A percentile compares a stretch with the other conserved stretches of the same genome.
Evolutionary conservation across 2,113 vertebrate genomes (phyloP).

Genomic region (Petaurus breviceps): DNA sequence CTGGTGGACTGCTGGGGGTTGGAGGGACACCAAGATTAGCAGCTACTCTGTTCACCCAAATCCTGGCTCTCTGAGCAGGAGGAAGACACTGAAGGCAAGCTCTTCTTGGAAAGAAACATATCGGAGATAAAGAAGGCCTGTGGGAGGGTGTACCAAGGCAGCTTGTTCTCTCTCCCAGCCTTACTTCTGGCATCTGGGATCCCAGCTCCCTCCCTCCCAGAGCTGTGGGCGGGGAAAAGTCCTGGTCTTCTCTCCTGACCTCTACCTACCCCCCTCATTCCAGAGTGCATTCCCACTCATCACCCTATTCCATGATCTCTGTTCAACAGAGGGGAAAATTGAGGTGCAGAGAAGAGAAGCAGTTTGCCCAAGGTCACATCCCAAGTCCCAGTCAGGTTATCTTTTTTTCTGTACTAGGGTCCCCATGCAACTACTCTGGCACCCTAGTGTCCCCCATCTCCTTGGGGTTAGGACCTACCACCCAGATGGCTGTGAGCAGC

Average conservation of each 20-base stretch:
- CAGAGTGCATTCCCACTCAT: not conserved
- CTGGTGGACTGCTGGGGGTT: not conserved
- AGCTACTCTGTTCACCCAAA: slow-evolving; percentile 88
- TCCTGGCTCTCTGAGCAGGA: slow-evolving; percentile 85
- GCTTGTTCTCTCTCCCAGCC: not conserved
- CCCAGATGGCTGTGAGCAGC: slow-evolving; percentile 88
- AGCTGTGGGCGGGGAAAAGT: not conserved
- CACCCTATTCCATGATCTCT: not conserved
- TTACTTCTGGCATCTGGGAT: not conserved
- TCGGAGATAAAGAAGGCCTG: slow-evolving; percentile 89
- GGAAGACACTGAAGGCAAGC: slow-evolving; percentile 73
- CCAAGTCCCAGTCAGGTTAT: not conserved
- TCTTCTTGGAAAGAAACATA: slow-evolving; percentile 84
- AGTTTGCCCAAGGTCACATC: not conserved
- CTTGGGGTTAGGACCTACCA: slow-evolving; percentile 80
- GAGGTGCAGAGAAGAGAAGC: not conserved
- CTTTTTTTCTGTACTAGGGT: not conserved
- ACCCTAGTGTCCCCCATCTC: not conserved
- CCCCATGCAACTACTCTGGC: not conserved
- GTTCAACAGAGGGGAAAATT: not conserved
- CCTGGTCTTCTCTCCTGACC: not conserved
- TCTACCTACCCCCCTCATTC: not conserved
- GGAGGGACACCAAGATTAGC: slow-evolving; percentile 77
- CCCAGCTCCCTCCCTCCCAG: not conserved
- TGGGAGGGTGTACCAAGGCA: not conserved